Evolutionary conservation across 2,888 invertebrate genomes (phyloP), one percentile per base, ranked within the genome.

Genomic region (Sipha maydis): DNA sequence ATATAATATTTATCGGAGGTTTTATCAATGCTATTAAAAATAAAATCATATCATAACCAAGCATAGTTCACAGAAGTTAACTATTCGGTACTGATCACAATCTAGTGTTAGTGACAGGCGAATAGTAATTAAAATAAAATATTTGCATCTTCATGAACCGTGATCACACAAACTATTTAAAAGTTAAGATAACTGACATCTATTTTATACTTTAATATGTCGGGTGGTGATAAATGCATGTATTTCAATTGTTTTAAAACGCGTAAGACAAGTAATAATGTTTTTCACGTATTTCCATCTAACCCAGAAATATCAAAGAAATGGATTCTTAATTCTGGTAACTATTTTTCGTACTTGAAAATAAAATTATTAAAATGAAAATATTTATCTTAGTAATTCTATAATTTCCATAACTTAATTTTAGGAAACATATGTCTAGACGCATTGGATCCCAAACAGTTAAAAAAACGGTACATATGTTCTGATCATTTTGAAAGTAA

Each of bases 401-500:
- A 69, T 69, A 69, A n/a, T 69, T 69, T 28, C 28, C 21, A 21
- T 14, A 69, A 69, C 21, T 69, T 69, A 69, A 69, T 28, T 69
- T 69, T 69, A 69, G 69, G 69, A 69, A 69, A 69, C n/a, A n/a
- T n/a, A n/a, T n/a, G n/a, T n/a, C n/a, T n/a, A n/a, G n/a, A n/a
- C n/a, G n/a, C n/a, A n/a, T 69, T 69, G 69, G 69, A n/a, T 69
- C 69, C 69, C 5, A 69, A 69, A 69, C 8, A 28, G 28, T 69
- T 14, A 14, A 21, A 14, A 14, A n/a, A n/a, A n/a, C n/a, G n/a
- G n/a, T n/a, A n/a, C n/a, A n/a, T n/a, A n/a, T n/a, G n/a, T n/a
- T n/a, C 69, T 69, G 69, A 69, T 69, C 69, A 69, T 69, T 69
- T 69, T 69, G 69, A 69, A 69, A 69, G 28, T n/a, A 69, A 69